phyloP scores from a whole-genome alignment of 1,140 invertebrate genomes.

The Sycophila sp. region DNA sequence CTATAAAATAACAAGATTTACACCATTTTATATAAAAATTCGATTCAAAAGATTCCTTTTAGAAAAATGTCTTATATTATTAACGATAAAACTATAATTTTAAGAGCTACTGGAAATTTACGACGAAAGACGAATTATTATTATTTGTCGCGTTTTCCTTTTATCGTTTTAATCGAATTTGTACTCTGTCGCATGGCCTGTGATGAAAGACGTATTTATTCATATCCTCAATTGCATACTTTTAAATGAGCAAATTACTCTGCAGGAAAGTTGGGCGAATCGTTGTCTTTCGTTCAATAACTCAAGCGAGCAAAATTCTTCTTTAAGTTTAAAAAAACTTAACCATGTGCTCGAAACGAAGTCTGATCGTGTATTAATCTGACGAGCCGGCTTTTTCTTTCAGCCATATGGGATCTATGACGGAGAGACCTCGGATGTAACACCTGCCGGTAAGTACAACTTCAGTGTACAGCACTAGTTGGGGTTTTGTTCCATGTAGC shows the following conservation, averaged over 20 bases:
- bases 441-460: slow-evolving; percentile 85
- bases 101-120: not conserved
- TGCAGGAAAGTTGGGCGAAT: not conserved
- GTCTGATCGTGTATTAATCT: too few species aligned
- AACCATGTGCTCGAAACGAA: too few species aligned
- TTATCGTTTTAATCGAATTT: not conserved
- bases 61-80: slow-evolving; percentile 15
- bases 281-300: not conserved
- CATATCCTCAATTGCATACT: too few species aligned
- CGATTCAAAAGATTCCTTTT: not conserved
- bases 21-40: slow-evolving; percentile 12
- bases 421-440: slow-evolving; percentile 81
- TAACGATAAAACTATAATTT: slow-evolving; percentile 8
- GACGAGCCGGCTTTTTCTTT: slow-evolving; percentile 45
- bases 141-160: not conserved
- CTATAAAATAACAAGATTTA: slow-evolving; percentile 21
- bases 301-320: not conserved
- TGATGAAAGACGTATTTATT: not conserved
- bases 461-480: slow-evolving; percentile 89
- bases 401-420: slow-evolving; percentile 81
- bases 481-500: slow-evolving; percentile 78
- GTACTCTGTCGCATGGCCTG: slow-evolving; percentile 9
- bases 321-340: not conserved
- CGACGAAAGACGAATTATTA: not conserved
- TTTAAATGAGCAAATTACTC: too few species aligned